Evolutionary conservation across 2,113 vertebrate genomes (phyloP), one percentile per base, ranked within the genome.

Genomic region (Catagonus wagneri): DNA sequence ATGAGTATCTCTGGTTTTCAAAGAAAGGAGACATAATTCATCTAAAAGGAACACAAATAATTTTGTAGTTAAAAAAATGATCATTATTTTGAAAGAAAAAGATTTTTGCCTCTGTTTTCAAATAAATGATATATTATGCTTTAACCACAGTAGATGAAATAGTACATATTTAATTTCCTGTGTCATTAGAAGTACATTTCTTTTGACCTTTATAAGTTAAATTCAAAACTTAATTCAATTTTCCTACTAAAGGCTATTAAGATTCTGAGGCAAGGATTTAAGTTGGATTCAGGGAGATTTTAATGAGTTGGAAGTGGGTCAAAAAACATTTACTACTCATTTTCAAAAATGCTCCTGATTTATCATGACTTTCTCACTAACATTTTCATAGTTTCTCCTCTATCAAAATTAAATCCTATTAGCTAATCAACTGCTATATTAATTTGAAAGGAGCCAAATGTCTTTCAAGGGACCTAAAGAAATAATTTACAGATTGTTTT

Each of bases 161-260:
- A 83, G 23, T 58, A 93, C 20, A 83, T 32, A 97, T 36, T 95
- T 96, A 13, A 97, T 97, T 96, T 98, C 32, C 72, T 95, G 16
- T 89, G 75, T 97, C 72, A 97, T 96, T 72, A 94, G 87, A 97
- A 96, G 69, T 75, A 91, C 93, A 80, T 10, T 96, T 74, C 0
- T 0, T 94, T 97, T 92, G 29, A 92, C 93, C 81, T 98, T 97
- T 97, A 32, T 63, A 96, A 96, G 97, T 96, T 96, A 94, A 89
- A 97, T 86, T 96, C 87, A 88, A 92, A 98, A 97, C 87, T 95
- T 96, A 97, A 96, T 96, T 97, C 66, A 96, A 68, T 94, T 98
- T 98, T 97, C 94, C 63, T 15, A 90, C 63, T 84, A 83, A 96
- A 95, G 58, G 71, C 52, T 74, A 63, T 97, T 96, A 94, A 96